Evolutionary conservation across 2,888 invertebrate genomes (phyloP).

Genomic region (Bombylius major): DNA sequence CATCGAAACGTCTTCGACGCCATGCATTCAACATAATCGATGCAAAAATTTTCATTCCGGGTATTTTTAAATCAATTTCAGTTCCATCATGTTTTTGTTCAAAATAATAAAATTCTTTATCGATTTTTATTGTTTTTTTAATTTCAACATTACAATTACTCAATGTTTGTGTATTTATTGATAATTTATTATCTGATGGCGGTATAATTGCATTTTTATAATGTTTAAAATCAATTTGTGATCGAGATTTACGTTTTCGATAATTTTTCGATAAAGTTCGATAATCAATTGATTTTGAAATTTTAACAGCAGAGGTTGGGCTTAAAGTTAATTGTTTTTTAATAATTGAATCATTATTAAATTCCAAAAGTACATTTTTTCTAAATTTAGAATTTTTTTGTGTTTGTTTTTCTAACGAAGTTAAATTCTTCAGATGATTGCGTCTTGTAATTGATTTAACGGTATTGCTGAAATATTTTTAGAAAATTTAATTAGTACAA

Average conservation of each 20-base stretch:
- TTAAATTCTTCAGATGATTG: too few species aligned
- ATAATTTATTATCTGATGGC: not conserved
- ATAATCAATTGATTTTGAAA: too few species aligned
- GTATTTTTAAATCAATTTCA: constrained; percentile 18
- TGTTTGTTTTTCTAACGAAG: too few species aligned
- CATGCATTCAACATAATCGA: constrained; percentile 28
- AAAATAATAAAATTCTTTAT: not conserved
- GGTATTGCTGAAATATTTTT: too few species aligned
- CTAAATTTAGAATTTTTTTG: too few species aligned
- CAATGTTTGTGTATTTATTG: not conserved
- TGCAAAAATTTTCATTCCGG: constrained; percentile 24
- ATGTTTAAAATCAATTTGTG: constrained; percentile 30
- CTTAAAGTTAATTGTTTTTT: too few species aligned
- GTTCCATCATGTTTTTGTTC: not conserved
- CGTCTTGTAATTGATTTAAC: too few species aligned
- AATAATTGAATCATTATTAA: too few species aligned
- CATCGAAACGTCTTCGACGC: constrained; percentile 26
- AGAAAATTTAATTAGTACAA: too few species aligned
- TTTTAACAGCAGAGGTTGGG: too few species aligned
- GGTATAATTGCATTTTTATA: constrained; percentile 4
- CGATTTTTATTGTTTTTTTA: not conserved
- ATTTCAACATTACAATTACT: not conserved
- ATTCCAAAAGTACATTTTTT: too few species aligned
- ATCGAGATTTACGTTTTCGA: constrained; percentile 24
- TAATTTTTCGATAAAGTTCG: not conserved